These are phyloP conservation scores for Bombus pyrosoma DNA, from an alignment of 1,140 invertebrate species.

Conservation along the genomic window DNA sequence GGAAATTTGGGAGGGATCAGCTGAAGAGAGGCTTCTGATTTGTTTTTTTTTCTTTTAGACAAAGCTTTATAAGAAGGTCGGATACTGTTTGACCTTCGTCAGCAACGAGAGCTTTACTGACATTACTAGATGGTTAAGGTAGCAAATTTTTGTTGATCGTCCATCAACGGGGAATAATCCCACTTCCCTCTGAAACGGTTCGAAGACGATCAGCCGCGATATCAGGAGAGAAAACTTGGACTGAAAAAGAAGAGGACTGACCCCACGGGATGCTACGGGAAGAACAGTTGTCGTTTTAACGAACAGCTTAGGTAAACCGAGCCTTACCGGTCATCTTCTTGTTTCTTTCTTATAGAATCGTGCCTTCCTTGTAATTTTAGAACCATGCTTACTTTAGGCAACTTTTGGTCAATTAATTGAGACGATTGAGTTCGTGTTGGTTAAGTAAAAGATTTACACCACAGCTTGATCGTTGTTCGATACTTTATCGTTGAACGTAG, in stretches of 20 bases:
- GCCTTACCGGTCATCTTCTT: conserved; percentile 9
- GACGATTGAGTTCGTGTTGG: too few species aligned
- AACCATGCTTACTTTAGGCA: not conserved
- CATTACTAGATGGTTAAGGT: conserved; percentile 75
- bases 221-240: conserved; percentile 53
- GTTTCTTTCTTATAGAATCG: conserved; percentile 2
- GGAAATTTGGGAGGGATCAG: conserved; percentile 24
- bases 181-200: not conserved
- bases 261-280: not conserved
- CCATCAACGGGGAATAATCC: conserved; percentile 20
- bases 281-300: not conserved
- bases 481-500: too few species aligned
- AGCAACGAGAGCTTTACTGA: conserved; percentile 70
- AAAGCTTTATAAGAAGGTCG: conserved; percentile 49
- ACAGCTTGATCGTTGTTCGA: too few species aligned
- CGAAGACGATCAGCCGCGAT: conserved; percentile 39
- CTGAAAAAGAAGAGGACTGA: conserved; percentile 45
- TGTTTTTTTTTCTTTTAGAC: conserved; percentile 20
- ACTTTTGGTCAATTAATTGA: too few species aligned
- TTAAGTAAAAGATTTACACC: too few species aligned
- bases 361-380: not conserved
- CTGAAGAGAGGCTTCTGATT: conserved; percentile 55
- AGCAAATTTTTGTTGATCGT: conserved; percentile 64
- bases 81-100: conserved; percentile 24
- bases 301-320: conserved; percentile 37